Percentiles rank a stretch among this genome's conserved stretches.
Evolutionary conservation across 2,797 vertebrate species (phyloP).

Genomic region (Pipistrellus kuhlii): DNA sequence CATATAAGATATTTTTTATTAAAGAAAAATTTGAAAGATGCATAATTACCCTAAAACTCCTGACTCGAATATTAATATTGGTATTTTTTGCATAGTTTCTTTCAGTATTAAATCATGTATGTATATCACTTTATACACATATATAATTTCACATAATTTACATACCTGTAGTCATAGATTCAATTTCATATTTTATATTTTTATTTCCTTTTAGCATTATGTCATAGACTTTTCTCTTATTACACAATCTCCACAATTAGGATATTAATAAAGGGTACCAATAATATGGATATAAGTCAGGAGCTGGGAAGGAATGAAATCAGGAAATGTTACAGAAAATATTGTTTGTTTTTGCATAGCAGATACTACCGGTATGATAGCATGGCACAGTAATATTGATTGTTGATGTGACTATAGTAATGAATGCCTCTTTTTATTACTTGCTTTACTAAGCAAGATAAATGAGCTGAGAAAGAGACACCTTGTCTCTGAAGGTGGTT

Average conservation of each 20-base stretch:
- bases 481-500: neutral
- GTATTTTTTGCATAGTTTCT: constrained; percentile 19
- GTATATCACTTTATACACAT: neutral
- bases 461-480: constrained; percentile 23
- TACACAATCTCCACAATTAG: constrained; percentile 11
- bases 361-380: neutral
- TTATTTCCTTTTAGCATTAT: neutral
- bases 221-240: constrained; percentile 46
- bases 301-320: constrained; percentile 43
- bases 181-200: neutral
- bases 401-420: neutral
- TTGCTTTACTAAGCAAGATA: constrained; percentile 31
- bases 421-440: neutral
- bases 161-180: too few relatives aligned
- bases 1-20: neutral
- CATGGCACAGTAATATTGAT: neutral
- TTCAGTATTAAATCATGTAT: neutral
- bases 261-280: neutral
- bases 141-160: neutral
- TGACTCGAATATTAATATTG: neutral
- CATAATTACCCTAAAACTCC: neutral
- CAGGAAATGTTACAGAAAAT: constrained; percentile 12
- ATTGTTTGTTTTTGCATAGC: neutral
- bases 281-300: neutral
- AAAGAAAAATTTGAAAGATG: constrained; percentile 24